phyloP scores from a whole-genome alignment of 2,797 vertebrate genomes.

The Picus viridis region DNA sequence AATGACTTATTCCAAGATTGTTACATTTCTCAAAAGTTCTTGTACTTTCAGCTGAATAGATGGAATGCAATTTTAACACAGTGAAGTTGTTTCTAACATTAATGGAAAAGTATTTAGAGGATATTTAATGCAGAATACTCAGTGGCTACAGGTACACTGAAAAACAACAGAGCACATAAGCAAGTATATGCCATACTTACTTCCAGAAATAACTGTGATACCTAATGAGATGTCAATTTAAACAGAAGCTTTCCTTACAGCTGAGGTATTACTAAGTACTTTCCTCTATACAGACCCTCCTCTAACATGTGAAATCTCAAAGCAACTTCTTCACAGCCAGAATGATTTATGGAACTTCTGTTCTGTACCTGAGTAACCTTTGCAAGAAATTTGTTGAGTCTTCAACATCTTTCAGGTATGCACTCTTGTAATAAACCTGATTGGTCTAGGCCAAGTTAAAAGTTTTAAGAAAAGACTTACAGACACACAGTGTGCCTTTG shows the following conservation, averaged over 20 bases:
- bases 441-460: neutral
- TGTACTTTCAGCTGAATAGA: neutral
- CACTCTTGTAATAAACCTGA: neutral
- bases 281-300: neutral
- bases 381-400: neutral
- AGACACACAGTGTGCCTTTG: neutral
- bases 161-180: neutral
- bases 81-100: neutral
- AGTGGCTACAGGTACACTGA: neutral
- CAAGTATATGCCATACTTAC: neutral
- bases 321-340: neutral
- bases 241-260: neutral
- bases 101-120: neutral
- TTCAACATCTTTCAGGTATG: neutral
- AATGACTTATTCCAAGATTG: neutral
- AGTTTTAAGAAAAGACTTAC: neutral
- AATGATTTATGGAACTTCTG: neutral
- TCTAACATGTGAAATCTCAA: neutral
- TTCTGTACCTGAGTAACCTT: neutral
- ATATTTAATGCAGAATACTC: neutral
- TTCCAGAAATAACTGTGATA: neutral
- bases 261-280: neutral
- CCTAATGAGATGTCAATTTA: neutral
- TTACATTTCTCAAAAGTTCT: neutral
- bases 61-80: neutral